Base-by-base conservation (phyloP, 1,140 invertebrate genomes). In the Helicoverpa zea region DNA sequence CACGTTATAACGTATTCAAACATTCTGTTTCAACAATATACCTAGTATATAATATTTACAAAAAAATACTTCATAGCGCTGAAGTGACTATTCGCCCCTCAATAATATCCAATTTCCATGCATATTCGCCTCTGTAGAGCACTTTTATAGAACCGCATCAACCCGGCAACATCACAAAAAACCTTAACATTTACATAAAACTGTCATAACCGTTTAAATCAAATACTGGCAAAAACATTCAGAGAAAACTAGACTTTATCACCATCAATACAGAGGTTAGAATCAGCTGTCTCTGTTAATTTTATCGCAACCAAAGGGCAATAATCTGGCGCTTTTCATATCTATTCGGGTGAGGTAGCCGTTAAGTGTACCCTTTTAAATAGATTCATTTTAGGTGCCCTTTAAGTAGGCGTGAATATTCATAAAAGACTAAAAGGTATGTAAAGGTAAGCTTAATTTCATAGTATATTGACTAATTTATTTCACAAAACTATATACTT, bases 31-130 rank as follows among this genome's bases (percentile, higher is more conserved):
- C 35, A 43, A 43, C 35, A 43, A 43, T 5, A 43, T 23, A 23
- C 23, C 23, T 1, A 35, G 35, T 35, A 9, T 3, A 16, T 18
- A 18, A 58, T 58, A 18, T 58, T 58, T 58, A 10, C 11, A 23
- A 18, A 18, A 23, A 58, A 7, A 18, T 18, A n/a, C 11, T 58
- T 18, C 54, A 58, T 4, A 11, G 1, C 16, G n/a, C 56, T 18
- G 56, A 58, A 58, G 56, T 58, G 56, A 58, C 56, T 23, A 58
- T 58, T 58, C 56, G 9, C 7, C 18, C 56, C 56, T 58, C 56
- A 58, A 58, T 58, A 58, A 58, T 58, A 58, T 58, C 56, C 56
- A 58, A 58, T 58, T 58, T 58, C n/a, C 56, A 58, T 58, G 56
- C 56, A 58, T 58, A 58, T 58, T 58, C 18, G n/a, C 18, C 56